Base-by-base conservation (phyloP, 2,797 vertebrate genomes). In the Leptodactylus fallax region DNA sequence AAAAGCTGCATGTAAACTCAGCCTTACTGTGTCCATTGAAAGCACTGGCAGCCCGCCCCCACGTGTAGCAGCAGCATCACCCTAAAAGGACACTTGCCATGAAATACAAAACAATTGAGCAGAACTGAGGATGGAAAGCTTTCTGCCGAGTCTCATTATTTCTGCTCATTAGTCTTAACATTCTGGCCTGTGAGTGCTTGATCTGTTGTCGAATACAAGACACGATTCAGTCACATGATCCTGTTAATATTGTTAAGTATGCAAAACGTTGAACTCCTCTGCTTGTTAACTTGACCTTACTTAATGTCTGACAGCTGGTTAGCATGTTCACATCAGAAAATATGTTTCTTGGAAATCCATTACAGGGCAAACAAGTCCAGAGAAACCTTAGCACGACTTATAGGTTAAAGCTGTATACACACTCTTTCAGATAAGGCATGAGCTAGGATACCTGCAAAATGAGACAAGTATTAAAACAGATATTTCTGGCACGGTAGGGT, bases 311-410 rank as follows among this genome's bases (percentile, higher is more conserved):
- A 78, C 60, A 77, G 61, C 13, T 55, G 81, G 58, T 21, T 27
- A 84, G 65, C 19, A 17, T 19, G 58, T 77, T 61, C 72, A 45
- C 88, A 1, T 87, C 77, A 87, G 80, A 87, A 89, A 25, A 83
- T 77, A 86, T 17, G 79, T 69, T 90, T 88, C 91, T 81, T 86
- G 91, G 90, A 91, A 91, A 85, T 89, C 76, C 87, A 79, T 90
- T 86, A 85, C 58, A 89, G 56, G 69, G 76, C 55, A 85, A 36
- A 77, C 58, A 85, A 21, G 81, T 27, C 63, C 90, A 86, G 81
- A 77, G 61, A 25, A 23, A 90, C 87, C 84, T 63, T 49, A 89
- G 45, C 14, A 76, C 83, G 79, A 74, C 81, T 82, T 91, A 55
- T 17, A 55, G 69, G 47, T 47, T 16, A 27, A 74, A 14, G 74